Conservation (phyloP, 2,113 vertebrate genomes). For the Rallus limicola region DNA sequence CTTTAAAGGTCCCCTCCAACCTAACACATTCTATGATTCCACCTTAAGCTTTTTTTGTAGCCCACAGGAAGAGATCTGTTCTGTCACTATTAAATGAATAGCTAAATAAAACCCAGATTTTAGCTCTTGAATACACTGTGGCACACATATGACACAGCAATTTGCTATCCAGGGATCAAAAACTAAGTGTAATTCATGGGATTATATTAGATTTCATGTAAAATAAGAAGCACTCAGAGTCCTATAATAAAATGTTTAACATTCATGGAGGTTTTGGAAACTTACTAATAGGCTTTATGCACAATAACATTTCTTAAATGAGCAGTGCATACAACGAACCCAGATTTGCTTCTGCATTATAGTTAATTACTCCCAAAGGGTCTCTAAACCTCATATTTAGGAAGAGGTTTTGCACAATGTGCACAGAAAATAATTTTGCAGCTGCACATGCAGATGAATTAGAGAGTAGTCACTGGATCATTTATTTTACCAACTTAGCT, state of each 20-base stretch:
- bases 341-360: constrained; percentile 41
- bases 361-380: constrained; percentile 53
- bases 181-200: neutral
- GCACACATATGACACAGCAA: neutral
- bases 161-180: neutral
- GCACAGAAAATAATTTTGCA: constrained; percentile 54
- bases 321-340: neutral
- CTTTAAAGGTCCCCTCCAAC: too few species aligned
- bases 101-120: neutral
- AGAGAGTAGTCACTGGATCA: neutral
- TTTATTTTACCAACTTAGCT: neutral
- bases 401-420: constrained; percentile 5
- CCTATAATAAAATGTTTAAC: constrained; percentile 23
- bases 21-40: too few species aligned
- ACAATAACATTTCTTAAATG: constrained; percentile 11
- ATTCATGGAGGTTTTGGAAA: constrained; percentile 22
- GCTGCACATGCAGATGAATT: constrained; percentile 31
- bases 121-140: neutral
- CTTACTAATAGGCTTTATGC: constrained; percentile 3
- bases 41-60: neutral
- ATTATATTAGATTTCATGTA: neutral
- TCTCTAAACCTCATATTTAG: constrained; percentile 52
- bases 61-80: neutral
- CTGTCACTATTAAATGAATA: neutral
- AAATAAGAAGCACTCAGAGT: neutral